Evolutionary conservation across 2,888 invertebrate genomes (phyloP).

Genomic region (Drosophila algonquin): DNA sequence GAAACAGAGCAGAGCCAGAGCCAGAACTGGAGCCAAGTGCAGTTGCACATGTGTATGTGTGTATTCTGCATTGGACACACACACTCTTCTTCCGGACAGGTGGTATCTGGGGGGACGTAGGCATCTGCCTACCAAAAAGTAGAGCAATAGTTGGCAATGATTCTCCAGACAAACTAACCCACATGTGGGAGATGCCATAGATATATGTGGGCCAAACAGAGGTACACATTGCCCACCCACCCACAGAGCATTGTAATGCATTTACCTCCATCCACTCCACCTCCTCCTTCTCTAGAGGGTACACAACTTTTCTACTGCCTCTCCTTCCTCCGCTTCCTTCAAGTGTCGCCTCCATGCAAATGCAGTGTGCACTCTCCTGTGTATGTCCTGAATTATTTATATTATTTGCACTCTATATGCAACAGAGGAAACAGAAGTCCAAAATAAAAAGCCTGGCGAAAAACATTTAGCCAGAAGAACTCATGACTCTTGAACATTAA

Average conservation of each 20-base stretch:
- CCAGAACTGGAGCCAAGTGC: conserved; percentile 47
- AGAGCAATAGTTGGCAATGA: conserved; percentile 63
- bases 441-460: conserved; percentile 11
- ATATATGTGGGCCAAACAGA: conserved; percentile 26
- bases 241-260: conserved; percentile 67
- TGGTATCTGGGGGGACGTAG: conserved; percentile 11
- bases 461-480: conserved; percentile 39
- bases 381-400: conserved; percentile 76
- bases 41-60: conserved; percentile 45
- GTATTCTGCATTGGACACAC: too few relatives aligned
- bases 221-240: conserved; percentile 56
- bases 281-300: conserved; percentile 18
- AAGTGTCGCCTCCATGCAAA: conserved; percentile 77
- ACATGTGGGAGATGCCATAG: conserved; percentile 49
- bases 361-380: conserved; percentile 56
- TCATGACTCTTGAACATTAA: conserved; percentile 65
- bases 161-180: conserved; percentile 50
- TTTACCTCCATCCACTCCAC: conserved; percentile 63
- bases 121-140: conserved; percentile 49
- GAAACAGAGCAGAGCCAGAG: conserved; percentile 38
- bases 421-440: conserved; percentile 35
- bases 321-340: conserved; percentile 23
- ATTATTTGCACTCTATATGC: conserved; percentile 76
- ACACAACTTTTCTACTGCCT: conserved; percentile 30
- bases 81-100: not conserved